Evolutionary conservation across 1,140 invertebrate species (phyloP).

Genomic region (Apis mellifera): Amel_HAv3.1 CM009933.2:2496501-2497000

Average conservation of each 20-base stretch:
- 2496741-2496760: too few relatives aligned
- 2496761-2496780: neutral
- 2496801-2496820: slow-evolving; percentile 7
- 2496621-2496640: slow-evolving; percentile 1
- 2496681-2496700: too few relatives aligned
- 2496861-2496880: slow-evolving; percentile 1
- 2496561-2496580: slow-evolving; percentile 35
- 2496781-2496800: neutral
- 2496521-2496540: slow-evolving; percentile 10
- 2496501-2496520: slow-evolving; percentile 55
- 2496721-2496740: too few relatives aligned
- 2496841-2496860: neutral
- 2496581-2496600: slow-evolving; percentile 33
- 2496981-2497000: slow-evolving; percentile 3
- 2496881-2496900: neutral
- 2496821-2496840: neutral
- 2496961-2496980: neutral
- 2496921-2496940: neutral
- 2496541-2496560: slow-evolving; percentile 7
- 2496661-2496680: too few relatives aligned
- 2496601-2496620: neutral
- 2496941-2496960: neutral
- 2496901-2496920: neutral
- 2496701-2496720: too few relatives aligned
- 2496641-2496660: neutral